These are phyloP conservation scores for Alouatta palliata DNA, from an alignment of 2,113 vertebrate species.

Conservation along the genomic window DNA sequence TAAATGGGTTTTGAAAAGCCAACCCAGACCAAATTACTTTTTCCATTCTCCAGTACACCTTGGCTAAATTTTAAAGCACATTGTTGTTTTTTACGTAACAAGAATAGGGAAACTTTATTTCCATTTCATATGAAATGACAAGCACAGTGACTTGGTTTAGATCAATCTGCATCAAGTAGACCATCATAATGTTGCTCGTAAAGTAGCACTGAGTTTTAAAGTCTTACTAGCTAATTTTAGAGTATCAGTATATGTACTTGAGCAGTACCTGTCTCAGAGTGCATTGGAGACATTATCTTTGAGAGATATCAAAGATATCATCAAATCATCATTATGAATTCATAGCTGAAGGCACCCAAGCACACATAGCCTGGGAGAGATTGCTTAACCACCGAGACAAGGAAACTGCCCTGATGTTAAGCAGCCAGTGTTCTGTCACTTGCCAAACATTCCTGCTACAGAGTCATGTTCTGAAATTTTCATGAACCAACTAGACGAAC, in stretches of 20 bases:
- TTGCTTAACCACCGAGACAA: constrained; percentile 10
- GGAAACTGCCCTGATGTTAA: constrained; percentile 21
- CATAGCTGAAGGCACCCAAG: background rate
- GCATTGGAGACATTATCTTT: background rate
- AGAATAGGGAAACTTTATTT: constrained; percentile 1
- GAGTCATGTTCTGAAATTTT: constrained; percentile 36
- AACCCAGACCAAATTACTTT: background rate
- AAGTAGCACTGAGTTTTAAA: background rate
- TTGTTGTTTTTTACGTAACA: constrained; percentile 18
- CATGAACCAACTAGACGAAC: background rate
- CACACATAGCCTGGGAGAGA: background rate
- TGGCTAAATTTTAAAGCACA: constrained; percentile 16
- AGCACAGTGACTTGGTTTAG: background rate
- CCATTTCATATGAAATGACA: background rate
- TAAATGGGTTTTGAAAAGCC: constrained; percentile 48
- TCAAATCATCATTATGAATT: background rate
- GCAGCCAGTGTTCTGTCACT: constrained; percentile 31
- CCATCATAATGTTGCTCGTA: background rate
- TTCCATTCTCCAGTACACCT: background rate
- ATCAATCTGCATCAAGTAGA: background rate
- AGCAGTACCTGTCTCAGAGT: background rate
- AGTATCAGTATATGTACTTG: background rate
- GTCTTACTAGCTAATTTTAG: constrained; percentile 10
- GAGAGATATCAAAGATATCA: constrained; percentile 28
- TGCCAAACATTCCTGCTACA: background rate